Base-by-base conservation (phyloP, 1,140 invertebrate genomes). In the Caenorhabditis tropicalis region DNA sequence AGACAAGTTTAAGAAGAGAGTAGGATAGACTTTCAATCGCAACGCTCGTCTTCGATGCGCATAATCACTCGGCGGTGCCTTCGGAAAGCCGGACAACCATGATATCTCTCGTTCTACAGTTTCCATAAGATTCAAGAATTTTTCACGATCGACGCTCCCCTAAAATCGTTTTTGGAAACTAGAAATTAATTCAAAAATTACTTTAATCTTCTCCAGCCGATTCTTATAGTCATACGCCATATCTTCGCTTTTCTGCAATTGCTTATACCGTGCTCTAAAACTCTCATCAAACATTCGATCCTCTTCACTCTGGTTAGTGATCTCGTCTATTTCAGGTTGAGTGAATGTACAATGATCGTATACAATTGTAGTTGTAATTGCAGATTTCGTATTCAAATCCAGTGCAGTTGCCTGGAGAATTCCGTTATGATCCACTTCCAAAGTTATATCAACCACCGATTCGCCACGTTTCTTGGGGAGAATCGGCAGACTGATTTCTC, bases 361-460 rank as follows among this genome's bases (percentile, higher is more conserved):
- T 24, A 74, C 33, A 46, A 74, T 74, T 24, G 65, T 74, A 24
- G 65, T 74, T 5, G 65, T 74, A 6, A 74, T 74, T 2, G 36
- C 65, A 4, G 15, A 43, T 74, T 74, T 74, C 2, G 65, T 74
- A 10, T 74, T 43, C 15, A 74, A 31, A 43, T 74, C 65, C 4
- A 74, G n/a, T 24, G 65, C 65, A 24, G 65, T 74, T 31, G 65
- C 65, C 27, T 74, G 65, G 9, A 74, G 65, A 10, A 74, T 74
- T 24, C 65, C 65, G n/a, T 74, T 74, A n/a, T 74, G 36, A 46
- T 74, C 65, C 43, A 74, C 65, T 46, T 74, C 65, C n/a, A 74
- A 24, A 19, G 65, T 74, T n/a, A 74, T 15, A 21, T 74, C 65
- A 24, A 74, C 65, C 10, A 74, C 36, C 12, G 65, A 74, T 74